Conservation (phyloP, 2,888 invertebrate species). For the Eupithecia pulchellata region DNA sequence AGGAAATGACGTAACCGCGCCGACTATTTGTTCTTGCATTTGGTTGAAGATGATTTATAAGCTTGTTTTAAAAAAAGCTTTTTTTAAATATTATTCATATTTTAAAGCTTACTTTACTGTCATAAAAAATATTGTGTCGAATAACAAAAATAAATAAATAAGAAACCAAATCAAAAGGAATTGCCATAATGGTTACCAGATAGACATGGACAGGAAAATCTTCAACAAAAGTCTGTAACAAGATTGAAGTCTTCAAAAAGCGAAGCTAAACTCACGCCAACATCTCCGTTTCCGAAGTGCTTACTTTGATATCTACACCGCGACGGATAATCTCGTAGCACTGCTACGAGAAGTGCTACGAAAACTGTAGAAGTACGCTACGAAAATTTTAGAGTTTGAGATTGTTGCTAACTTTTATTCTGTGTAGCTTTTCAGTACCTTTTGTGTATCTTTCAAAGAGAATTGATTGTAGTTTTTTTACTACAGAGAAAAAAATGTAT, state of each 20-base stretch:
- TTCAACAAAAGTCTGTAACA: conserved; percentile 4
- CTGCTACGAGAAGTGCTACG: conserved; percentile 34
- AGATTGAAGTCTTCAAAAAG: conserved; percentile 14
- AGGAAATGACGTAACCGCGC: no score
- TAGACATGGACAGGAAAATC: background rate
- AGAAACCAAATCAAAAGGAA: no score
- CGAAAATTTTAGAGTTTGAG: background rate
- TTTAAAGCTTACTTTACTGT: no score
- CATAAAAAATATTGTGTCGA: no score
- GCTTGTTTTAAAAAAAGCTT: no score
- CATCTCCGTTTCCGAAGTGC: conserved; percentile 34
- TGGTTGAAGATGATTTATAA: no score
- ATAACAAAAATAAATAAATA: no score
- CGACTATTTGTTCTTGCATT: no score
- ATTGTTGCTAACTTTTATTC: background rate
- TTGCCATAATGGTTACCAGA: background rate
- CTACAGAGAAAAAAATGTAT: background rate
- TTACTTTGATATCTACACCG: conserved; percentile 54
- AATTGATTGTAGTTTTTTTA: no score
- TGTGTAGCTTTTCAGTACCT: background rate
- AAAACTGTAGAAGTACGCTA: conserved; percentile 24
- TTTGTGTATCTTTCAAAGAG: background rate
- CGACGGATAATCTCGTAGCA: conserved; percentile 40
- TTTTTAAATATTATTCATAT: no score
- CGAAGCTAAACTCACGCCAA: conserved; percentile 8